phyloP scores from a whole-genome alignment of 1,140 invertebrate genomes.

The Cyclargus thomasi region DNA sequence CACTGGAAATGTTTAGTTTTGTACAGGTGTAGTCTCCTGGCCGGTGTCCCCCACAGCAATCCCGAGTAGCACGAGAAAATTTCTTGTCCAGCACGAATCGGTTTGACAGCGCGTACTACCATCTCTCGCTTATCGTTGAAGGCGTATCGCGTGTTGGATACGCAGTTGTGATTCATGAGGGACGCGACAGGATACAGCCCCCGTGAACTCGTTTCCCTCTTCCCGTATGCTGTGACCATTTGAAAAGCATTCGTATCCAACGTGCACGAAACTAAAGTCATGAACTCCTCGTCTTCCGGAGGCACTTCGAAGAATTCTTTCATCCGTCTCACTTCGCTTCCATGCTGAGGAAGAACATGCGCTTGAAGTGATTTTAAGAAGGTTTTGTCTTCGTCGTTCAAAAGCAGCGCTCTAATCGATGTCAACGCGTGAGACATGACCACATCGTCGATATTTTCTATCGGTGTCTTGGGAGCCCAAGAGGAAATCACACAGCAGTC shows the following conservation, averaged over 20 bases:
- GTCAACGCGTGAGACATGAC: slow-evolving; percentile 74
- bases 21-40: slow-evolving; percentile 79
- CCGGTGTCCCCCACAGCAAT: slow-evolving; percentile 82
- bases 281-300: slow-evolving; percentile 77
- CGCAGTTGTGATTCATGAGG: slow-evolving; percentile 85
- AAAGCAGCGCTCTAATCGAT: slow-evolving; percentile 77
- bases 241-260: slow-evolving; percentile 87
- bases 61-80: slow-evolving; percentile 84
- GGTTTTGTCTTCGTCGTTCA: slow-evolving; percentile 72
- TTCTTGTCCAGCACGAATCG: slow-evolving; percentile 80
- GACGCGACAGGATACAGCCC: slow-evolving; percentile 84
- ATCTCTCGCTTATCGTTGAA: slow-evolving; percentile 78
- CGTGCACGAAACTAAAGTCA: slow-evolving; percentile 77
- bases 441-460: slow-evolving; percentile 69
- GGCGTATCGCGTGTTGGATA: slow-evolving; percentile 82
- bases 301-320: slow-evolving; percentile 76
- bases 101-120: slow-evolving; percentile 77
- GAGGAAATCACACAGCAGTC: slow-evolving; percentile 78
- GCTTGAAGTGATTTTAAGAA: slow-evolving; percentile 77
- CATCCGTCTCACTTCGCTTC: slow-evolving; percentile 77
- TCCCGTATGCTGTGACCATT: slow-evolving; percentile 70
- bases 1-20: slow-evolving; percentile 86
- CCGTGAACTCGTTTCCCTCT: slow-evolving; percentile 75
- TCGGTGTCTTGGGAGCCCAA: slow-evolving; percentile 71
- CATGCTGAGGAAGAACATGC: slow-evolving; percentile 74